Conservation (phyloP, 2,888 invertebrate species). For the Lepidochrysops patricia region DNA sequence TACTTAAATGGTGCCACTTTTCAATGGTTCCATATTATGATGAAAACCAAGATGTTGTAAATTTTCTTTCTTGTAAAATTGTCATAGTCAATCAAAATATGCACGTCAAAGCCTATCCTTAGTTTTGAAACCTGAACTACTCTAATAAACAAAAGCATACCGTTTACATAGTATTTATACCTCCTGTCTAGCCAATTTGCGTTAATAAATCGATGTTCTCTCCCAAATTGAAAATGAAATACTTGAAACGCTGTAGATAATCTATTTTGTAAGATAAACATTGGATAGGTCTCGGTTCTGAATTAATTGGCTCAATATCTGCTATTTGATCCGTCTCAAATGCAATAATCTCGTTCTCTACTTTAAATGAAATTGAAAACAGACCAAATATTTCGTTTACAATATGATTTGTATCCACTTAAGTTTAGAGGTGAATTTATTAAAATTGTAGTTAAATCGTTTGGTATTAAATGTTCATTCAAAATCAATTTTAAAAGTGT, state of each 20-base stretch:
- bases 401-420: not conserved
- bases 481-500: not conserved
- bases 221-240: constrained; percentile 22
- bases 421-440: not conserved
- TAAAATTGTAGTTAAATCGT: not conserved
- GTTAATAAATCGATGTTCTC: constrained; percentile 2
- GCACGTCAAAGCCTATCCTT: too few species aligned
- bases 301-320: constrained; percentile 33
- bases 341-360: constrained; percentile 18
- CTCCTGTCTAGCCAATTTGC: not conserved
- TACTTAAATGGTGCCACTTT: too few species aligned
- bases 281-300: constrained; percentile 27
- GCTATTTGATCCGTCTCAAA: constrained; percentile 23
- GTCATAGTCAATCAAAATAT: too few species aligned
- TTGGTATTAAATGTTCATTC: not conserved
- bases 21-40: too few species aligned
- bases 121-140: too few species aligned
- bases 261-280: constrained; percentile 29
- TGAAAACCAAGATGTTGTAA: too few species aligned
- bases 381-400: not conserved
- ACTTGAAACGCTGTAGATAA: constrained; percentile 23
- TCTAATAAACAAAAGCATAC: too few species aligned
- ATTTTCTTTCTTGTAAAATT: too few species aligned
- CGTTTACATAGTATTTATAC: not conserved
- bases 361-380: constrained; percentile 13